Base-by-base conservation (phyloP, 2,113 vertebrate species). In the Ursus arctos region DNA sequence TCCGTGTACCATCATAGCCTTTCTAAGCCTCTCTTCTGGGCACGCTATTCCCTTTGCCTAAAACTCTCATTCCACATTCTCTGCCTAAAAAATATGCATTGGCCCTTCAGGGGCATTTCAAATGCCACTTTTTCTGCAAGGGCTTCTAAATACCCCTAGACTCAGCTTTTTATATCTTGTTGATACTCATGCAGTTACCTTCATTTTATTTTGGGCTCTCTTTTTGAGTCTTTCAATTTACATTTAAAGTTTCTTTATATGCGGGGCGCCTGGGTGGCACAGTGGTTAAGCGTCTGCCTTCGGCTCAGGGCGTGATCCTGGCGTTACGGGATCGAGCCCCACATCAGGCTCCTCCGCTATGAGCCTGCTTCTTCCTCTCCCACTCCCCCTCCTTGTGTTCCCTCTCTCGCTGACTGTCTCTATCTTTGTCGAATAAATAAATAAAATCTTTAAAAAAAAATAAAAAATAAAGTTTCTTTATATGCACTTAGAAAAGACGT, bases 161-260 rank as follows among this genome's bases (percentile, higher is more conserved):
- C 19, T 69, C 81, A 88, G 51, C n/a, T 76, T 94, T 94, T 61
- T 57, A 47, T 61, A 90, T 61, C 33, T 93, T 79, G 47, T 26
- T 43, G 61, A 76, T 26, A 83, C 2, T 49, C 24, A 82, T 63
- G 92, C 71, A 79, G 53, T 65, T 90, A 89, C 71, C 59, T 86
- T 94, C n/a, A 71, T 85, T 97, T 96, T 77, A 71, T 86, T 95
- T 95, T 89, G 8, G 13, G 93, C 21, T 93, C 24, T 91, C n/a
- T 88, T 94, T 94, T 51, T 77, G 15, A 95, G n/a, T 74, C 71
- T 95, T 95, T 92, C 36, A 43, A 77, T 69, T 94, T 85, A 88
- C 33, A 72, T 15, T 40, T 93, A 31, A 80, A 80, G 47, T 67
- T 55, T 83, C 28, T 85, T 96, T 36, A 59, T 40, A 79, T 24